Evolutionary conservation across 2,888 invertebrate species (phyloP).

Genomic region (Oxystoma pomonae): DNA sequence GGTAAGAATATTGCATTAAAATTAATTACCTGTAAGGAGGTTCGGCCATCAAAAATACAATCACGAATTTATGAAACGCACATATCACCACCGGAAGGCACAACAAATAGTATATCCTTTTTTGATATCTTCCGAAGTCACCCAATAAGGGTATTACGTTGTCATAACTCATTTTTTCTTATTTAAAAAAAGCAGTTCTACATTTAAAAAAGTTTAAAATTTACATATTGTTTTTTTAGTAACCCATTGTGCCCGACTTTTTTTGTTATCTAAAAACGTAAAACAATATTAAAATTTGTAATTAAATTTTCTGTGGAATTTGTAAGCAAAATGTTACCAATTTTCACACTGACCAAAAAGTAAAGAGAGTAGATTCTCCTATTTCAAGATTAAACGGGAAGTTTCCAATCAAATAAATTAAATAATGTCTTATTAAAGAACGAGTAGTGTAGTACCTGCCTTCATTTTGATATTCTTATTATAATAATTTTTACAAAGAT

Average conservation of each 20-base stretch:
- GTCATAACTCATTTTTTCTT: slow-evolving; percentile 61
- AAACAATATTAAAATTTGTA: no score
- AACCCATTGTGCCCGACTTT: no score
- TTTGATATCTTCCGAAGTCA: slow-evolving; percentile 66
- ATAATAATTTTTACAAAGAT: no score
- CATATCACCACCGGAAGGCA: slow-evolving; percentile 68
- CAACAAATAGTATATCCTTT: slow-evolving; percentile 62
- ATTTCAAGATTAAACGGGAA: background rate
- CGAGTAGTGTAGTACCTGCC: no score
- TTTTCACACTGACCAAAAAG: background rate
- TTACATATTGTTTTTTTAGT: no score
- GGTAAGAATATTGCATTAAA: no score
- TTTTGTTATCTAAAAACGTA: no score
- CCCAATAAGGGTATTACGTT: slow-evolving; percentile 64
- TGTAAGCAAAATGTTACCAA: background rate
- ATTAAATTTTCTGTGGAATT: no score
- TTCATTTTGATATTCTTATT: no score
- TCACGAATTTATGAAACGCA: slow-evolving; percentile 71
- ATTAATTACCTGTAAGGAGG: slow-evolving; percentile 57
- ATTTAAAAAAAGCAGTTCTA: no score
- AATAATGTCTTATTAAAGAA: background rate
- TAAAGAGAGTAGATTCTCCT: background rate
- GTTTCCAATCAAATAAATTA: background rate
- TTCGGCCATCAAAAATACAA: slow-evolving; percentile 65
- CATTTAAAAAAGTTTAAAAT: no score